phyloP scores from a whole-genome alignment of 2,888 invertebrate genomes.

The Ctena decussata region DNA sequence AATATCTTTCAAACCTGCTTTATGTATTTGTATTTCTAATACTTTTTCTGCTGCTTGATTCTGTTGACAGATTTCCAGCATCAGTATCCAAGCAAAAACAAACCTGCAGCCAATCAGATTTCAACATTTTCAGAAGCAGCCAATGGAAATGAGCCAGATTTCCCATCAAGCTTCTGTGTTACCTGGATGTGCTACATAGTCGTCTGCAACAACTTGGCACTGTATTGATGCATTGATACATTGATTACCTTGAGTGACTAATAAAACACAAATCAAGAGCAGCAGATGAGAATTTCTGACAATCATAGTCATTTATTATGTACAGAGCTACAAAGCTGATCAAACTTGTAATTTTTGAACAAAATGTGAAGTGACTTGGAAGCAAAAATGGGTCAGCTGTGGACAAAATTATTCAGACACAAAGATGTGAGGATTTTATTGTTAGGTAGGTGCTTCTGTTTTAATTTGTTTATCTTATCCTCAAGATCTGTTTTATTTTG shows the following conservation, averaged over 20 bases:
- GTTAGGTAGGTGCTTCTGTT: conserved; percentile 66
- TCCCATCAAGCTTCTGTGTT: background rate
- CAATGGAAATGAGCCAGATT: background rate
- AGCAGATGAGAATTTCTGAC: background rate
- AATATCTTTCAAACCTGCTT: too few species aligned
- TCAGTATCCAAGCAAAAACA: too few species aligned
- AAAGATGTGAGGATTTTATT: conserved; percentile 73
- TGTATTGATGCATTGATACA: conserved; percentile 9
- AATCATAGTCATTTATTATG: background rate
- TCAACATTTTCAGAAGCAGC: background rate
- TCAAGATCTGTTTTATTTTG: too few species aligned
- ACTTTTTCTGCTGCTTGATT: too few species aligned
- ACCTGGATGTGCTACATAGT: background rate
- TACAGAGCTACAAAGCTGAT: background rate
- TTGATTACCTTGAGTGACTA: background rate
- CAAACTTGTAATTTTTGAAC: background rate
- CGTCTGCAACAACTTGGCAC: background rate
- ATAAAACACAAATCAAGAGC: background rate
- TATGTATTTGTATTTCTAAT: too few species aligned
- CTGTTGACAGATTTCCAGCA: too few species aligned
- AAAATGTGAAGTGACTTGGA: background rate
- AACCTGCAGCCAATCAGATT: conserved; percentile 1
- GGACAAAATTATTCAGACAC: conserved; percentile 73
- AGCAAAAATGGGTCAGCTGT: conserved; percentile 71
- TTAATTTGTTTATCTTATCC: background rate